Evolutionary conservation across 2,888 invertebrate species (phyloP), one percentile per base, ranked within the genome.

Genomic region (Acronicta alni): DNA sequence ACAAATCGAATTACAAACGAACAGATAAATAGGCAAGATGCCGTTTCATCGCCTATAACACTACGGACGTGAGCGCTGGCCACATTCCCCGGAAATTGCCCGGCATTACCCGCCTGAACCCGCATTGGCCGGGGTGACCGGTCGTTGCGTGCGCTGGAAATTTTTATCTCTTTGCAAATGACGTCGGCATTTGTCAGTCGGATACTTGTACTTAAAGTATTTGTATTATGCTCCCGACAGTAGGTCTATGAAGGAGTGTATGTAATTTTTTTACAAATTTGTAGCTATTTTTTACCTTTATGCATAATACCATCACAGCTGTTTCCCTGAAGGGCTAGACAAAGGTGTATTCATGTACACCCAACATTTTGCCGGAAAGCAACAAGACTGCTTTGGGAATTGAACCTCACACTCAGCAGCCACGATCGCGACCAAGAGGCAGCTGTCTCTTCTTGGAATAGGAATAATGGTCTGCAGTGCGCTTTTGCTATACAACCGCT

Each of bases 101-200:
- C 59, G 35, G 71, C 67, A 71, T 73, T 64, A 71, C 61, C 64
- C 61, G 41, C 48, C 55, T 51, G 52, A 53, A 41, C 57, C 55
- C 57, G 46, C 59, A 57, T 56, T 47, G 41, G 26, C 59, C 49
- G 57, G 43, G 26, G 23, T 53, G 57, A 37, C 63, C 54, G 46
- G 52, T 41, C 57, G 48, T 44, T 63, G 75, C 59, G 71, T 58
- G 48, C 58, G 45, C 16, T 59, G 26, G 53, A 61, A 64, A 49
- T 61, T 73, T 71, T 74, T 74, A 73, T 74, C 57, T 53, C 48
- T 55, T 71, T 67, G 64, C 59, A 71, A 73, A 74, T 65, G 64
- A 53, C 44, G 37, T 8, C 20, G 57, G 55, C 58, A 74, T 74
- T 67, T 68, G 64, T 71, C 52, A 47, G 61, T 18, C 12, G 30